Evolutionary conservation across 2,797 vertebrate species (phyloP), one percentile per base, ranked within the genome.

Genomic region (Scolopax bukidnonensis): DNA sequence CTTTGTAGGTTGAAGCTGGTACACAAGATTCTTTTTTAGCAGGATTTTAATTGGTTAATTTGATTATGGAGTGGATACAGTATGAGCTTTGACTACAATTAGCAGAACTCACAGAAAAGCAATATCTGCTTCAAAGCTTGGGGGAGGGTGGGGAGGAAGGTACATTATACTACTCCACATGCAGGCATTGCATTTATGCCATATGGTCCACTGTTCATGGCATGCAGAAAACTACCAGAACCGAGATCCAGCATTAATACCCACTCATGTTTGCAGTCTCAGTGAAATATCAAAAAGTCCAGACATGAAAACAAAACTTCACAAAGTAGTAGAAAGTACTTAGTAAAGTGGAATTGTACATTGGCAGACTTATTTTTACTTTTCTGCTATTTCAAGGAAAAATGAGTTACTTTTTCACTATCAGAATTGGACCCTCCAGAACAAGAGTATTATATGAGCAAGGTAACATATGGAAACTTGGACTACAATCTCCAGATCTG

Each of bases 141-240:
- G 13, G 33, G 3, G 20, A 20, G 20, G 4, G 16, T 11, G 16
- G 3, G n/a, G 10, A 7, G 16, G 11, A 17, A n/a, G 30, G 5
- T 17, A 57, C 10, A 19, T 36, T 41, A 43, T 36, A 10, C 28
- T 54, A 10, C 12, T 36, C 17, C 32, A 38, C 12, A 9, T 14
- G 18, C 16, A 59, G 60, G 28, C 24, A 19, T 7, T 16, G 40
- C 23, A 5, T 51, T 67, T 73, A n/a, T 45, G 18, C 36, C 1
- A 0, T 45, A 24, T 6, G 10, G 32, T 38, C 11, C 36, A 36
- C 21, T 25, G 16, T 19, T 19, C 10, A 30, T 0, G 1, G 56
- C 20, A 56, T 2, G 1, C 19, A 68, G 54, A 88, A 65, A 56
- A 16, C 24, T 27, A 18, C 30, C 41, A 43, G 32, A 15, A 43